Evolutionary conservation across 2,888 invertebrate species (phyloP).

Genomic region (Adelognathus sp.): DNA sequence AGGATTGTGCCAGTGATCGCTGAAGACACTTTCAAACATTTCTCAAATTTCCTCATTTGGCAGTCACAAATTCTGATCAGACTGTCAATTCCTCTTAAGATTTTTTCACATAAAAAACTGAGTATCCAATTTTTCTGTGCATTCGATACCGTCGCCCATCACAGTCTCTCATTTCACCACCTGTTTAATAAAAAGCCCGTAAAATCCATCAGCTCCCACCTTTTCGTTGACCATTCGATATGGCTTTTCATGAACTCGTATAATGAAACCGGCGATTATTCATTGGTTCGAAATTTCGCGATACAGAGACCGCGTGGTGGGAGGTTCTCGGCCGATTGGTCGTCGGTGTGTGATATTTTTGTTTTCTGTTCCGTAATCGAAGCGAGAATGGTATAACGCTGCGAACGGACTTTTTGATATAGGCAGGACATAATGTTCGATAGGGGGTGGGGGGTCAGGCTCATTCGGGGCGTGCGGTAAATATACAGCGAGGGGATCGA

Average conservation of each 20-base stretch:
- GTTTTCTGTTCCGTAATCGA: conserved; percentile 48
- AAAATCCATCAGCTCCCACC: no score
- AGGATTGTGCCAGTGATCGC: no score
- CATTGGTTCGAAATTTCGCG: conserved; percentile 47
- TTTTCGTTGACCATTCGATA: no score
- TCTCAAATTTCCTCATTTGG: no score
- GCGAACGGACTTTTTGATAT: conserved; percentile 22
- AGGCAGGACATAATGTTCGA: conserved; percentile 36
- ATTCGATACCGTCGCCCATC: no score
- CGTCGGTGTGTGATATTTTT: neutral
- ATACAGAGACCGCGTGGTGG: conserved; percentile 39
- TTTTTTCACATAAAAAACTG: no score
- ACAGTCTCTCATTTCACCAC: no score
- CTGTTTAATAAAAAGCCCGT: no score
- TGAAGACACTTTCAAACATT: no score
- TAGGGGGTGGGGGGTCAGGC: conserved; percentile 20
- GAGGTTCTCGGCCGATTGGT: neutral
- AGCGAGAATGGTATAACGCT: conserved; percentile 48
- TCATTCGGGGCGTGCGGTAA: conserved; percentile 15
- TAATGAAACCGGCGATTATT: conserved; percentile 53
- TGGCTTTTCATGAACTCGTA: conserved; percentile 29
- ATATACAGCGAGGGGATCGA: conserved; percentile 64
- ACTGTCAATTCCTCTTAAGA: no score
- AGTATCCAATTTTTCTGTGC: no score
- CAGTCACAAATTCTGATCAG: no score